Evolutionary conservation across 2,888 invertebrate species (phyloP).

Genomic region (Polydesmus complanatus): DNA sequence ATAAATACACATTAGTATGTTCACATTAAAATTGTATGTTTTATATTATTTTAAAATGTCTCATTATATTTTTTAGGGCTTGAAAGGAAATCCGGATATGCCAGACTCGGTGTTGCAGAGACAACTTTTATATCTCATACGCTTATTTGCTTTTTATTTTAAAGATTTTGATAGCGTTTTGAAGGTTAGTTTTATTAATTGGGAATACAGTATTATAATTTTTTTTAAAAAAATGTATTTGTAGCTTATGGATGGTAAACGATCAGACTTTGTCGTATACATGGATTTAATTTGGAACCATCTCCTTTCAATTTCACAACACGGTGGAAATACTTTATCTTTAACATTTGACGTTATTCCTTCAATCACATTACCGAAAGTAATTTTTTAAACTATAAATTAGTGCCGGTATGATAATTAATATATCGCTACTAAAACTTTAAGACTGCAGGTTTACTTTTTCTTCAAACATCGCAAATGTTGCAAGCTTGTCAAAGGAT

Average conservation of each 20-base stretch:
- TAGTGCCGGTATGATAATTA: neutral
- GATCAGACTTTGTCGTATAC: slow-evolving; percentile 45
- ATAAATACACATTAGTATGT: slow-evolving; percentile 67
- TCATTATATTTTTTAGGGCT: slow-evolving; percentile 44
- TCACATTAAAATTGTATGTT: neutral
- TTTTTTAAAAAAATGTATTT: neutral
- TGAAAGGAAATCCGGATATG: slow-evolving; percentile 73
- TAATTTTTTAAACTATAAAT: neutral
- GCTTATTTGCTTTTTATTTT: slow-evolving; percentile 69
- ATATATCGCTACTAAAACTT: slow-evolving; percentile 25
- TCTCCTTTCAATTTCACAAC: slow-evolving; percentile 71
- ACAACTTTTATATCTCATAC: slow-evolving; percentile 59
- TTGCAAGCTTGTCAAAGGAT: slow-evolving; percentile 68
- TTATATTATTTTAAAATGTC: neutral
- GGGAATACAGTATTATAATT: slow-evolving; percentile 28
- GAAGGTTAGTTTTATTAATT: slow-evolving; percentile 40
- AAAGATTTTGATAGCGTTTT: slow-evolving; percentile 62
- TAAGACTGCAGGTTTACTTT: slow-evolving; percentile 72
- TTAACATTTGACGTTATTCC: slow-evolving; percentile 59
- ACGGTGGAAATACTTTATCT: slow-evolving; percentile 53
- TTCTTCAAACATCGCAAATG: slow-evolving; percentile 72
- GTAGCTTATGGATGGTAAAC: neutral
- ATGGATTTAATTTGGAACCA: slow-evolving; percentile 74
- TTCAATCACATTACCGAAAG: slow-evolving; percentile 42
- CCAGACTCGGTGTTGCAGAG: slow-evolving; percentile 67